Conservation (phyloP, 2,888 invertebrate genomes). For the Callyntrura guangdongensis region DNA sequence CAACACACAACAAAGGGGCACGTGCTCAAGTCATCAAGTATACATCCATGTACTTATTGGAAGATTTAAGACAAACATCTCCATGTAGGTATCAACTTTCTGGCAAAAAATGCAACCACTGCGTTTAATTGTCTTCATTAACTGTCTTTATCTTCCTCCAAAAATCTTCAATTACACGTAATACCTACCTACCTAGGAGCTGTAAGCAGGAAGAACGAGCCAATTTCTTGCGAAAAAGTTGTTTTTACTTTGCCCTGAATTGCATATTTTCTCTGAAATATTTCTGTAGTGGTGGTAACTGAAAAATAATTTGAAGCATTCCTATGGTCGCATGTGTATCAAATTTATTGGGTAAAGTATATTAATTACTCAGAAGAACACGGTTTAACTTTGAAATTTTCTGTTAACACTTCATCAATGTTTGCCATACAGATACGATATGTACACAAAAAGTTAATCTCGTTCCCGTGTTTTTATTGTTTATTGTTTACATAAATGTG, state of each 20-base stretch:
- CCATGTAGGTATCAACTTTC: neutral
- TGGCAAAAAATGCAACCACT: conserved; percentile 1
- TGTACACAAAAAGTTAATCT: too few relatives aligned
- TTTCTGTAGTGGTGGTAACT: neutral
- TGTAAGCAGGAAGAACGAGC: neutral
- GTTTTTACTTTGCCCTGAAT: neutral
- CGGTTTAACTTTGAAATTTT: neutral
- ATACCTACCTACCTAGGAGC: neutral
- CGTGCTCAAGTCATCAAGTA: neutral
- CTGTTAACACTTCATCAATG: neutral
- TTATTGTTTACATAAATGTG: too few relatives aligned
- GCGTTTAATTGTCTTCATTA: conserved; percentile 31
- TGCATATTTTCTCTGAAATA: neutral
- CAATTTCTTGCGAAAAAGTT: neutral
- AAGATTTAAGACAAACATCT: neutral
- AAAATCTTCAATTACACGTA: neutral
- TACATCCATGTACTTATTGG: neutral
- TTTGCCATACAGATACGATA: neutral
- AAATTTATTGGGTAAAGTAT: neutral
- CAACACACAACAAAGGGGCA: neutral
- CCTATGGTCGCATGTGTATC: neutral
- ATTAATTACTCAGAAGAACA: neutral
- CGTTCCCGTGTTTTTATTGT: too few relatives aligned
- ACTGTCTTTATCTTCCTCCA: neutral
- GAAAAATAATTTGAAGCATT: too few relatives aligned